Evolutionary conservation across 2,888 invertebrate genomes (phyloP), one percentile per base, ranked within the genome.

Genomic region (Parnassius mnemosyne): DNA sequence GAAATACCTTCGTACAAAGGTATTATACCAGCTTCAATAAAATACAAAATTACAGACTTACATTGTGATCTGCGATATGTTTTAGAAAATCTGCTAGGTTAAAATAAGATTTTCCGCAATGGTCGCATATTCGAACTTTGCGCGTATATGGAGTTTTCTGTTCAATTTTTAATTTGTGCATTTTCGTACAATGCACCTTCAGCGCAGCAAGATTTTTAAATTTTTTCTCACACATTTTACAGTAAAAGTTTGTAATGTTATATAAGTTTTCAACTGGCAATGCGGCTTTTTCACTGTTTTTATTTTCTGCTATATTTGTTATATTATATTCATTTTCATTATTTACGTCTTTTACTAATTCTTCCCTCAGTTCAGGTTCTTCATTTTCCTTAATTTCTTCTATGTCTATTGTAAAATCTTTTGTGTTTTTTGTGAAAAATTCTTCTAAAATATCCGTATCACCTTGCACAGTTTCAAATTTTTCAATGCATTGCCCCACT

Each of bases 161-260:
- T 42, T 63, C 66, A 20, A 74, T 70, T 66, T 69, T 80, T 5
- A 77, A 69, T 1, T 77, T 71, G 69, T 88, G 89, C 1, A 46
- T 34, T 56, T 68, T 79, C 0, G 60, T 50, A 2, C 77, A 74
- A 70, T 89, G 89, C 16, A 77, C 68, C 56, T 78, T 80, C 10
- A 89, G 61, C 3, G 75, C 71, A 61, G 56, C 70, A 0, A 66
- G 13, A 25, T 57, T 72, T 9, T 67, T 65, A 62, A 79, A 87
- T 34, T 72, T 71, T 57, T 70, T 83, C 2, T 81, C 58, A 63
- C 89, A 89, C 61, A 80, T 71, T 63, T 81, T 80, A 60, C 89
- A 89, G 43, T 73, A 69, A 10, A 66, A 69, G 44, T 79, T 78
- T 2, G 78, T 74, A 13, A 83, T 60, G 66, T 83, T 80, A 62